These are phyloP conservation scores for Tubulanus polymorphus DNA, from an alignment of 2,888 invertebrate genomes.

Conservation along the genomic window DNA sequence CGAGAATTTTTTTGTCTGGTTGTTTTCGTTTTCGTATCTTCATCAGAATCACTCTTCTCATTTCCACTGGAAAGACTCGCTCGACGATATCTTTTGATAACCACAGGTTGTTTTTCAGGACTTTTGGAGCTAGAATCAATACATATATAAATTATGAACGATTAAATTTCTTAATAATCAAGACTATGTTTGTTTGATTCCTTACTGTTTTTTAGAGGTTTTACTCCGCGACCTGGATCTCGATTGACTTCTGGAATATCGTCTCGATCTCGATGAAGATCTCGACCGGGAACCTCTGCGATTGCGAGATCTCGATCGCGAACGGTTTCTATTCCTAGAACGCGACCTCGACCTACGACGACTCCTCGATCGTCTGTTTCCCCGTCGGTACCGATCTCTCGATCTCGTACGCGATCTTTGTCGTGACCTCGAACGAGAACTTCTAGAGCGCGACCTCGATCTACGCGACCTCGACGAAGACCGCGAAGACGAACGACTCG, in stretches of 20 bases:
- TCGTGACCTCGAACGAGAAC: not conserved
- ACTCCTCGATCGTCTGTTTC: conserved; percentile 12
- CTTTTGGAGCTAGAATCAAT: conserved; percentile 13
- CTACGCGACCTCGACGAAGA: conserved; percentile 15
- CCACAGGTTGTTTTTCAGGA: conserved; percentile 12
- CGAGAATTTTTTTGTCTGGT: too few species aligned
- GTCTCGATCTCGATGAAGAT: conserved; percentile 27
- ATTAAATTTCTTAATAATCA: not conserved
- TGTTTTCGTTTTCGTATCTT: not conserved
- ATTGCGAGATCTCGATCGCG: conserved; percentile 21
- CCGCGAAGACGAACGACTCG: conserved; percentile 1
- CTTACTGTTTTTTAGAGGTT: not conserved
- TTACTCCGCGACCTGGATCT: conserved; percentile 18
- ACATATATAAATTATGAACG: not conserved
- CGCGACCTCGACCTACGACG: conserved; percentile 22
- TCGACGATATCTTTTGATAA: conserved; percentile 42
- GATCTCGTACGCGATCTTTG: conserved; percentile 15
- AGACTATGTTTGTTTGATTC: not conserved
- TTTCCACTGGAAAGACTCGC: conserved; percentile 35
- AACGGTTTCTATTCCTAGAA: conserved; percentile 14
- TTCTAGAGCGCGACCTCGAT: conserved; percentile 11
- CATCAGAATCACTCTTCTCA: conserved; percentile 12
- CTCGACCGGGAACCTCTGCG: conserved; percentile 21
- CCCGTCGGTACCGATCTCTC: conserved; percentile 12
- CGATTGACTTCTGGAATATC: conserved; percentile 39